A percentile compares a stretch with the other conserved stretches of the same genome.
phyloP scores from a whole-genome alignment of 2,113 vertebrate genomes.

The Cyanoramphus novaezelandiae region DNA sequence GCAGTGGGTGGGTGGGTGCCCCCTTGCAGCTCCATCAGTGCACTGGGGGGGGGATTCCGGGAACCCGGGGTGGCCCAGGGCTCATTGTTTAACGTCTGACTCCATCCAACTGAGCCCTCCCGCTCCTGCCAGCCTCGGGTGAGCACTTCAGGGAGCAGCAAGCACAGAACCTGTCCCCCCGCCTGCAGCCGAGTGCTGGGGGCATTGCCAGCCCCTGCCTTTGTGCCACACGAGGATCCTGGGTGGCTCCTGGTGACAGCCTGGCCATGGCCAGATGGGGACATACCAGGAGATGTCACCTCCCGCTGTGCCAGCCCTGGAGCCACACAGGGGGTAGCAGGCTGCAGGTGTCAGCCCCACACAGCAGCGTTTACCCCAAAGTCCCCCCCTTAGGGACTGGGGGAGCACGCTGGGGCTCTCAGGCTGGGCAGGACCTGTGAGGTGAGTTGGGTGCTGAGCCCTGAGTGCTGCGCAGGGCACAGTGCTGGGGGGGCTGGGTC shows the following conservation, averaged over 20 bases:
- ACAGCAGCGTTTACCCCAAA: background rate
- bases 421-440: background rate
- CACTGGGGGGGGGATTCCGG: background rate
- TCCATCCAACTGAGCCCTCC: background rate
- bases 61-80: background rate
- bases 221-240: rapidly evolving
- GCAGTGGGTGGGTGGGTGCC: background rate
- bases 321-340: background rate
- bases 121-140: background rate
- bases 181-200: background rate
- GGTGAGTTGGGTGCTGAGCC: background rate
- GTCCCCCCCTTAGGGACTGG: background rate
- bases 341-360: background rate
- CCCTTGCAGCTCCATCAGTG: background rate
- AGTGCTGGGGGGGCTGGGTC: background rate
- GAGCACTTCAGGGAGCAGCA: background rate
- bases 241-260: background rate
- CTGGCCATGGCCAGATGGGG: background rate
- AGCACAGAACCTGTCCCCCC: background rate
- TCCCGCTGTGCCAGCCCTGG: background rate
- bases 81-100: background rate
- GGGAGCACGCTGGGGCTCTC: background rate
- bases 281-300: background rate
- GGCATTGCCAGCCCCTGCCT: rapidly evolving
- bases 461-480: background rate